Base-by-base conservation (phyloP, 2,113 vertebrate species). In the Callaeas wilsoni region DNA sequence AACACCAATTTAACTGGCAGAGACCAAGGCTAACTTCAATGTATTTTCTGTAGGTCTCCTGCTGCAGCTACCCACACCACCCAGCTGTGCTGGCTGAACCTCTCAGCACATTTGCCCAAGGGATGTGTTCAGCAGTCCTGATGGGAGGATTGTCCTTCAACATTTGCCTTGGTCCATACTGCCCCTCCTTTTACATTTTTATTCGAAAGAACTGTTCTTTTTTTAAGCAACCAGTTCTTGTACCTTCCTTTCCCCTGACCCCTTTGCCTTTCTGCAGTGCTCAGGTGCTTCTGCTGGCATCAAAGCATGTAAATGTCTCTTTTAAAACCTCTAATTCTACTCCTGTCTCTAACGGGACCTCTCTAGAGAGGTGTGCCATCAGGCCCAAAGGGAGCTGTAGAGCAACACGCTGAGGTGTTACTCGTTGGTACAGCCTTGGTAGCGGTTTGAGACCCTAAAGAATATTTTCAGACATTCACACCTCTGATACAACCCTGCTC, bases 71-170 rank as follows among this genome's bases (percentile, higher is more conserved):
- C 37, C 10, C n/a, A 33, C 27, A 44, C 46, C 0, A 1, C 35
- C 29, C 76, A 63, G 53, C 35, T 63, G 15, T 37, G 25, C 59
- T 55, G 33, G 26, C 46, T 57, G 37, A 39, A 46, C 21, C 4
- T 64, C n/a, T 69, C 0, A 0, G 60, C 47, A 46, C 27, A 7
- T 57, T 55, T 83, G 42, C 32, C n/a, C 0, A 4, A 65, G 47
- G 37, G 67, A 12, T 4, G 3, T 42, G 37, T 78, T 77, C 69
- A 77, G 57, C 35, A 81, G 25, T 74, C 35, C 46, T 1, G 2
- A 67, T 22, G 23, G 10, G 23, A 93, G 41, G 16, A 44, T 7
- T 33, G 9, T 74, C 19, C 29, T 29, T 69, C 41, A 64, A 32
- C 1, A 0, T 80, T 76, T 93, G 15, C 32, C 33, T 87, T 74